Evolutionary conservation across 2,888 invertebrate species (phyloP).

Genomic region (Andrena fulva): DNA sequence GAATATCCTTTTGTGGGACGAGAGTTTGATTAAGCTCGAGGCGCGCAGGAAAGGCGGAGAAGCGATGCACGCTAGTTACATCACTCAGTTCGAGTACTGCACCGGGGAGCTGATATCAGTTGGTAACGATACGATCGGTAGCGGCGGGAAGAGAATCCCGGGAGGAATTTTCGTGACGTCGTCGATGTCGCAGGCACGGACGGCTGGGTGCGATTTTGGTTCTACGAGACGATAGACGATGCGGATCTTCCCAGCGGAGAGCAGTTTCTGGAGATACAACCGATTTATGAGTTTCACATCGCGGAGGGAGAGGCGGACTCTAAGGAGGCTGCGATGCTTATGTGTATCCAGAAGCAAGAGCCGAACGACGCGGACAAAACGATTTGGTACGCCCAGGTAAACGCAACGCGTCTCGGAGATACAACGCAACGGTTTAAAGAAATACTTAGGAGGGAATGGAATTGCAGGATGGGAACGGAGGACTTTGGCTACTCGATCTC

Average conservation of each 20-base stretch:
- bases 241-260: constrained; percentile 94
- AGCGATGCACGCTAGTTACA: constrained; percentile 91
- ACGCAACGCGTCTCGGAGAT: constrained; percentile 49
- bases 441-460: not conserved
- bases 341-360: constrained; percentile 86
- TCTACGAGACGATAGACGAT: constrained; percentile 95
- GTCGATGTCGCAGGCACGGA: constrained; percentile 87
- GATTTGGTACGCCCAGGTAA: constrained; percentile 92
- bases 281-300: constrained; percentile 92
- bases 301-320: constrained; percentile 75
- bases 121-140: constrained; percentile 81
- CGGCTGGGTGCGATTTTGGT: constrained; percentile 94
- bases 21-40: constrained; percentile 94
- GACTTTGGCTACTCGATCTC: constrained; percentile 91
- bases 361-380: constrained; percentile 81
- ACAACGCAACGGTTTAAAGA: not conserved
- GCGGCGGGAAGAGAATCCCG: not conserved
- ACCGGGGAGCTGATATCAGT: constrained; percentile 86
- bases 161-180: not conserved
- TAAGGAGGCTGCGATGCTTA: constrained; percentile 82
- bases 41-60: constrained; percentile 90
- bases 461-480: constrained; percentile 93
- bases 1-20: constrained; percentile 96
- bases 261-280: constrained; percentile 92
- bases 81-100: constrained; percentile 88